A percentile compares a stretch with the other conserved stretches of the same genome.
Evolutionary conservation across 2,113 vertebrate species (phyloP).

Genomic region (Cheilinus undulatus): DNA sequence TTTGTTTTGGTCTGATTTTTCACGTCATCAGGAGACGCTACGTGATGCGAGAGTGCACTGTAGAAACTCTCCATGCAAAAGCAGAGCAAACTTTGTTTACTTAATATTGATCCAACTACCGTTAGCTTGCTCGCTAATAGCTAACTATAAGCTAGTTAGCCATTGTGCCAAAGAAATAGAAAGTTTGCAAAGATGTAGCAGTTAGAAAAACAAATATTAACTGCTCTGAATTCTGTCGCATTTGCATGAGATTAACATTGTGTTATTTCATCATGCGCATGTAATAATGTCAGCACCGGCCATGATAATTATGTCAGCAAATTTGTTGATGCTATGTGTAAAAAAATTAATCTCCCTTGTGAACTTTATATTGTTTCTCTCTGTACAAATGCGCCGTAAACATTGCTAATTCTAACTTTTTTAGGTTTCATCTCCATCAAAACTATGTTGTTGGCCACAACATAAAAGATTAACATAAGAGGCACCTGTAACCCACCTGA

Average conservation of each 20-base stretch:
- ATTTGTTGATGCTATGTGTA: neutral
- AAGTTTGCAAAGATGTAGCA: conserved; percentile 5
- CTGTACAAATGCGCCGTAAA: neutral
- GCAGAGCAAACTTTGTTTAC: conserved; percentile 59
- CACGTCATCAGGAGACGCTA: conserved; percentile 41
- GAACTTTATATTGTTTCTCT: neutral
- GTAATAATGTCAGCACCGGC: conserved; percentile 1
- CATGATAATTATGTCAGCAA: conserved; percentile 17
- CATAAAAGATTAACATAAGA: conserved; percentile 17
- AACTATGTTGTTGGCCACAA: conserved; percentile 11
- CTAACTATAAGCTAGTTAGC: conserved; percentile 53
- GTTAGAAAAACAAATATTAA: too few species aligned
- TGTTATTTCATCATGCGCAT: neutral
- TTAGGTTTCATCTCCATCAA: neutral
- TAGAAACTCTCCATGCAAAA: neutral
- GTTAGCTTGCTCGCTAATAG: conserved; percentile 39
- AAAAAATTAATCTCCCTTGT: neutral
- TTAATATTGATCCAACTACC: conserved; percentile 23
- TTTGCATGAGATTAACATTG: neutral
- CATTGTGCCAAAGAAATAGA: conserved; percentile 10
- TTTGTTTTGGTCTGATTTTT: conserved; percentile 37
- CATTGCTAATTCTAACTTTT: neutral
- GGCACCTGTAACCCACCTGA: conserved; percentile 53
- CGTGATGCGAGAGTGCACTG: neutral
- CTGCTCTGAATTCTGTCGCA: too few species aligned